phyloP scores from a whole-genome alignment of 2,888 invertebrate species.

The Pachliopta kotzebuea region DNA sequence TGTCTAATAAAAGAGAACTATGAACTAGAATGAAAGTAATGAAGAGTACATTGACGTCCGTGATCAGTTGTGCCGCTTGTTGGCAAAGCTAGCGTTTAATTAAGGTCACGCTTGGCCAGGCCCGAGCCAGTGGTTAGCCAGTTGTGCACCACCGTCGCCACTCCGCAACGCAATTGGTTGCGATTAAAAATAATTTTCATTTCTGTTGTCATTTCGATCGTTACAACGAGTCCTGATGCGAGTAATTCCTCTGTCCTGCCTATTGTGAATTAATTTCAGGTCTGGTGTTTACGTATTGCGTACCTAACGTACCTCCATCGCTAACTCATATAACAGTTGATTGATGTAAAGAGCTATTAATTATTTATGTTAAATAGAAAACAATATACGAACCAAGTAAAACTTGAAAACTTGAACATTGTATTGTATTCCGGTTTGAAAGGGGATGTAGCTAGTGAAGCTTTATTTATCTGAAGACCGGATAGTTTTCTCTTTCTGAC shows the following conservation, averaged over 20 bases:
- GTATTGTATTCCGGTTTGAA: too few species aligned
- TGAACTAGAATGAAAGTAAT: neutral
- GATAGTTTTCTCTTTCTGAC: too few species aligned
- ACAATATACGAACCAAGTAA: too few species aligned
- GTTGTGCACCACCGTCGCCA: conserved; percentile 49
- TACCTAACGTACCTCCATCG: neutral
- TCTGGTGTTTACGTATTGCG: conserved; percentile 14
- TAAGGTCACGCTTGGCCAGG: conserved; percentile 67
- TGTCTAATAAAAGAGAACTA: neutral
- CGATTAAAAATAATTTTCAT: conserved; percentile 80
- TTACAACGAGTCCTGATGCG: conserved; percentile 65
- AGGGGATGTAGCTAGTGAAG: too few species aligned
- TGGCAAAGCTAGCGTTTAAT: conserved; percentile 66
- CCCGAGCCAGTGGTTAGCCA: conserved; percentile 54
- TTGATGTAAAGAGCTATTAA: too few species aligned
- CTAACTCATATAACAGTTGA: neutral
- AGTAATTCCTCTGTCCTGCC: conserved; percentile 56
- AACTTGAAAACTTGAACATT: too few species aligned
- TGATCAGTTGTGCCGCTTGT: conserved; percentile 35
- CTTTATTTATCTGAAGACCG: too few species aligned
- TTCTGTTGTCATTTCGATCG: conserved; percentile 75
- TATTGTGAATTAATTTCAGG: conserved; percentile 20
- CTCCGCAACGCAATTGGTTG: conserved; percentile 67
- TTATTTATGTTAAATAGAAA: too few species aligned
- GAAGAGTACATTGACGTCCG: conserved; percentile 37